These are phyloP conservation scores for Thalassarche chlororhynchos DNA, from an alignment of 2,113 vertebrate species.

Conservation along the genomic window DNA sequence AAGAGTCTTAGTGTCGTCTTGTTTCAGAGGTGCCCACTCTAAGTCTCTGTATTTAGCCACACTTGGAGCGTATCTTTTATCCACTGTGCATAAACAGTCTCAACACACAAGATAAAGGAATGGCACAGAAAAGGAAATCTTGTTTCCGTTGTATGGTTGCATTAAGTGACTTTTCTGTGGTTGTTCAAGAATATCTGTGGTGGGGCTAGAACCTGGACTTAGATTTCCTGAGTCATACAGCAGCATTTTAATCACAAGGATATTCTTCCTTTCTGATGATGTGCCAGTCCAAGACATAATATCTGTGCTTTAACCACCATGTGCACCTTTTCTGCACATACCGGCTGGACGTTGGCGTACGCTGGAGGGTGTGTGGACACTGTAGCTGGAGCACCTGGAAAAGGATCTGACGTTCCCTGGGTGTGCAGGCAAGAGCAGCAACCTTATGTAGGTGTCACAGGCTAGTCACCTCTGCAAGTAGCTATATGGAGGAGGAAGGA, in stretches of 20 bases:
- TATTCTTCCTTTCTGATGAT: neutral
- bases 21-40: neutral
- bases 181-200: neutral
- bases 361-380: neutral
- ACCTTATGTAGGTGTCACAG: neutral
- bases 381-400: neutral
- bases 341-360: rapidly evolving
- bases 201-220: neutral
- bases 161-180: neutral
- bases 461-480: neutral
- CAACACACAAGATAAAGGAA: neutral
- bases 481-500: neutral
- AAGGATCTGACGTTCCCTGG: neutral
- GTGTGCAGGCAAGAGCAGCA: neutral
- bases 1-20: neutral
- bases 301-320: neutral
- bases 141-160: neutral
- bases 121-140: neutral
- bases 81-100: neutral
- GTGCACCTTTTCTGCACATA: neutral
- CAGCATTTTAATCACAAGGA: neutral
- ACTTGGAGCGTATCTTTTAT: neutral
- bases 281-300: neutral
- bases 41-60: neutral
- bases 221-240: neutral